Conservation (phyloP, 2,797 vertebrate species). For the Falco concolor region DNA sequence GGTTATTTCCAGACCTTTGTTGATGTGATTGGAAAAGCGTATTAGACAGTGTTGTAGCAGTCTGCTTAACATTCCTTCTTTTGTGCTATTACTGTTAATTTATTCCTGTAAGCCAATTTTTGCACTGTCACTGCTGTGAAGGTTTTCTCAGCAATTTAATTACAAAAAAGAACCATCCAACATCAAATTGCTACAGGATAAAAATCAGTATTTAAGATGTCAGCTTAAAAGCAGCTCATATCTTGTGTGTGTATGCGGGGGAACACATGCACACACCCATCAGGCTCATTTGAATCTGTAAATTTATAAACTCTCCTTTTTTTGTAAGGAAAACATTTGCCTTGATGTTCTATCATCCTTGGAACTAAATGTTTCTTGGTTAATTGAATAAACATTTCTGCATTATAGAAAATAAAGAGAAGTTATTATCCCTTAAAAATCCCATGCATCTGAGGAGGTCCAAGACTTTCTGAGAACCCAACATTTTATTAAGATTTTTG, state of each 20-base stretch:
- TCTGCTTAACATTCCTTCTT: conserved; percentile 19
- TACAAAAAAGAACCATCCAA: neutral
- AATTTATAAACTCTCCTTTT: neutral
- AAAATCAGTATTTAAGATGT: conserved; percentile 32
- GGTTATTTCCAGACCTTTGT: conserved; percentile 11
- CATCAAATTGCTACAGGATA: neutral
- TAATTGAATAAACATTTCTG: neutral
- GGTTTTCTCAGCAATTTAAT: conserved; percentile 18
- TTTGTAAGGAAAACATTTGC: neutral
- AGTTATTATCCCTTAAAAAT: neutral
- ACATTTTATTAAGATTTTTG: conserved; percentile 3
- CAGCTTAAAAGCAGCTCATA: neutral
- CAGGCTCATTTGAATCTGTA: neutral
- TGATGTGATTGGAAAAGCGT: neutral
- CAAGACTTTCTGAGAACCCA: conserved; percentile 4
- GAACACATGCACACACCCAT: neutral
- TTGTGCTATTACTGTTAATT: conserved; percentile 11
- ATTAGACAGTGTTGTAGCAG: neutral
- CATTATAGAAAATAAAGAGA: neutral
- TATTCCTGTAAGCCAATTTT: conserved; percentile 47
- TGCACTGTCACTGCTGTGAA: conserved; percentile 24
- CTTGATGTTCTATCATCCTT: neutral
- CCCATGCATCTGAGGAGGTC: neutral
- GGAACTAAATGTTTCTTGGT: neutral
- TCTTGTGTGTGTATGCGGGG: neutral